These are phyloP conservation scores for Bungarus multicinctus DNA, from an alignment of 2,113 vertebrate species.

Conservation along the genomic window DNA sequence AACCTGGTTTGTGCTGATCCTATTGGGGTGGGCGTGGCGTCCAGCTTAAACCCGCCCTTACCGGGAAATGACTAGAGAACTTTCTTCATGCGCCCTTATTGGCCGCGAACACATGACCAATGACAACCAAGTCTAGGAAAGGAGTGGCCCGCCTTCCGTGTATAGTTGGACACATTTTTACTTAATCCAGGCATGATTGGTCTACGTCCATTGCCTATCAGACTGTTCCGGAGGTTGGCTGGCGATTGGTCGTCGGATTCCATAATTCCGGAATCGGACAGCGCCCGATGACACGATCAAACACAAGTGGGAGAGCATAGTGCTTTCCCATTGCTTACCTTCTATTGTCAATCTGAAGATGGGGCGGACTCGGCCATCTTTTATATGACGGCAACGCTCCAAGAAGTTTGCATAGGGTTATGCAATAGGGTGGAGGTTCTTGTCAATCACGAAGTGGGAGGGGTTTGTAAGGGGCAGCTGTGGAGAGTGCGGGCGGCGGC, in stretches of 20 bases:
- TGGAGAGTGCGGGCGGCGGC: conserved; percentile 14
- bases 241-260: not conserved
- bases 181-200: not conserved
- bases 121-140: not conserved
- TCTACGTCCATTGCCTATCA: not conserved
- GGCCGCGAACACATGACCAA: not conserved
- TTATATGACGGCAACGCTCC: not conserved
- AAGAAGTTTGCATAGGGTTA: not conserved
- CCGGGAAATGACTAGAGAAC: conserved; percentile 1
- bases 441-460: conserved; percentile 10
- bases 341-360: not conserved
- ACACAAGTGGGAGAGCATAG: not conserved
- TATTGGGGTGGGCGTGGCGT: not conserved
- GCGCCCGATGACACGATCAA: conserved; percentile 21
- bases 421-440: not conserved
- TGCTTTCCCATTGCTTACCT: not conserved
- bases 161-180: not conserved
- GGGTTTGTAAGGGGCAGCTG: conserved; percentile 5
- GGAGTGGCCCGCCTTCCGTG: not conserved
- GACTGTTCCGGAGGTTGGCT: no score
- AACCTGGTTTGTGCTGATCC: not conserved
- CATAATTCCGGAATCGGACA: conserved; percentile 18
- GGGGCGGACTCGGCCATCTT: not conserved
- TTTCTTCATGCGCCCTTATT: not conserved
- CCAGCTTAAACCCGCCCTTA: not conserved